phyloP scores from a whole-genome alignment of 2,113 vertebrate genomes.

The Numenius arquata region DNA sequence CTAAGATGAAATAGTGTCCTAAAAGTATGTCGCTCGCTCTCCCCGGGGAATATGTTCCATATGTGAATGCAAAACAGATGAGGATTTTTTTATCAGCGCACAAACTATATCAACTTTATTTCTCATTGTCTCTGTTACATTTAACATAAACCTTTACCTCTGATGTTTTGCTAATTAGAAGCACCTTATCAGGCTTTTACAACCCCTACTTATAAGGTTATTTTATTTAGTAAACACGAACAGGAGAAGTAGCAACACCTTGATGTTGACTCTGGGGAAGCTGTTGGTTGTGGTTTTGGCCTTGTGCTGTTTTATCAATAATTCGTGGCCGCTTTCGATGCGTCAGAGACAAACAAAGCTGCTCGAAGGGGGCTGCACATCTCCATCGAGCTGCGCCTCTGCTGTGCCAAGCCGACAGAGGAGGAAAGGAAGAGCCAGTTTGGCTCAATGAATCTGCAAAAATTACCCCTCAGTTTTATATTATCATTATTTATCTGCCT shows the following conservation, averaged over 20 bases:
- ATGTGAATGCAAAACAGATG: slow-evolving; percentile 64
- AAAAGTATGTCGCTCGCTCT: slow-evolving; percentile 57
- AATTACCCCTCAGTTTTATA: background rate
- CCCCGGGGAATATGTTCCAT: slow-evolving; percentile 15
- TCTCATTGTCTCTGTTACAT: background rate
- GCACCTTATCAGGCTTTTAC: slow-evolving; percentile 60
- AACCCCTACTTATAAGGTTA: slow-evolving; percentile 48
- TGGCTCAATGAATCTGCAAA: background rate
- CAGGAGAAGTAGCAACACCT: slow-evolving; percentile 31
- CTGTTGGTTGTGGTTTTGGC: background rate
- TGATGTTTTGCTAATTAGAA: slow-evolving; percentile 51
- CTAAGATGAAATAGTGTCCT: slow-evolving; percentile 72
- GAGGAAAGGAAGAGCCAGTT: background rate
- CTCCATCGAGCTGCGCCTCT: background rate
- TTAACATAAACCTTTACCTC: slow-evolving; percentile 25
- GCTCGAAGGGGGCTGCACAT: background rate
- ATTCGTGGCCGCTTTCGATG: background rate
- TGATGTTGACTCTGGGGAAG: background rate
- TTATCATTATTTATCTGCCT: background rate
- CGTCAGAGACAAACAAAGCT: background rate
- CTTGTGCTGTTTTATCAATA: background rate
- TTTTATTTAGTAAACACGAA: slow-evolving; percentile 63
- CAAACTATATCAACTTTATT: background rate
- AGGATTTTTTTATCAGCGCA: background rate
- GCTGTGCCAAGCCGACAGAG: background rate